Base-by-base conservation (phyloP, 2,797 vertebrate species). In the Notoglanidium macrostoma region DNA sequence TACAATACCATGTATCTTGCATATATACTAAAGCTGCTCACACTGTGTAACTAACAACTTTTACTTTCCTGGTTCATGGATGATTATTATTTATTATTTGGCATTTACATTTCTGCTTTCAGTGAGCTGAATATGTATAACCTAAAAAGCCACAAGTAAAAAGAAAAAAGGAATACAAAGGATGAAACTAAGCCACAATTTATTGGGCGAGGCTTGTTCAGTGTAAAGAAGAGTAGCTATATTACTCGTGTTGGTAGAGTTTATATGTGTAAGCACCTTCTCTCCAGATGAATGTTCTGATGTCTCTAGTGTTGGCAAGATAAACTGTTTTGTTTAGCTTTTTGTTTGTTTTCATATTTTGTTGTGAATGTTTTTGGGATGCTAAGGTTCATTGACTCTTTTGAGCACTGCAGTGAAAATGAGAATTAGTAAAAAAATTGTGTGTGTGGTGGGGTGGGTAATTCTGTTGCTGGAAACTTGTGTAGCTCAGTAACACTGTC, bases 141-240 rank as follows among this genome's bases (percentile, higher is more conserved):
- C 57, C 54, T 29, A 65, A 81, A 84, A 85, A 68, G 61, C 68
- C 65, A 86, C 35, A 49, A 87, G 83, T 72, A 3, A 72, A 67
- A 65, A 46, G 3, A 26, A 26, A 78, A 35, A 57, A 32, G 55
- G n/a, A 61, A 26, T 15, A 44, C 32, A 63, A 12, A 51, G 26
- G n/a, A 67, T 32, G 21, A 83, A 29, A n/a, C 1, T 10, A 32
- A 76, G 51, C 57, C 40, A 67, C 68, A 85, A 63, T 89, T 89
- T 86, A 79, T 83, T 61, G 82, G 88, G 70, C 83, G 91, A 76
- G 17, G 3, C 7, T 9, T 77, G 29, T 79, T 57, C 77, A 57
- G 87, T 91, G 85, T 93, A 89, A 89, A 90, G 89, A 92, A 87
- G 2, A 49, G n/a, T 32, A 55, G 76, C 51, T 76, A 88, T 88